Percentiles rank a stretch among this genome's conserved stretches.
phyloP scores from a whole-genome alignment of 1,140 invertebrate species.

The Cephus cinctus region DNA sequence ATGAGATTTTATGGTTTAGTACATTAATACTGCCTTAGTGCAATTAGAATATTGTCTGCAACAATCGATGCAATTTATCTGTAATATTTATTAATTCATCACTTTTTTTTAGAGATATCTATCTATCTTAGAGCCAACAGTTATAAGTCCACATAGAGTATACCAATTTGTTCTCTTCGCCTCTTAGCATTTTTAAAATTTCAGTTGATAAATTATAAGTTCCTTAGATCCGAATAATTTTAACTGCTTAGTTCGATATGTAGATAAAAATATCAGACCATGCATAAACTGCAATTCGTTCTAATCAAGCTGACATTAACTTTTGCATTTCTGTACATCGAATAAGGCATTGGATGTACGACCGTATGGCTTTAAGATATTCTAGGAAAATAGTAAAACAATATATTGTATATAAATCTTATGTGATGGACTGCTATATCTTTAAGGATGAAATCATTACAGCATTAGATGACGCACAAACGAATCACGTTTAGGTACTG shows the following conservation, averaged over 20 bases:
- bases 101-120: too few relatives aligned
- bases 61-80: too few relatives aligned
- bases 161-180: too few relatives aligned
- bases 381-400: neutral
- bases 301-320: neutral
- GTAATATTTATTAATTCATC: too few relatives aligned
- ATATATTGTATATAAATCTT: constrained; percentile 1
- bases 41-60: too few relatives aligned
- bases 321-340: neutral
- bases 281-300: neutral
- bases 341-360: neutral
- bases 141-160: too few relatives aligned
- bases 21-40: too few relatives aligned
- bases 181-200: too few relatives aligned
- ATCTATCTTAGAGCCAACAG: too few relatives aligned
- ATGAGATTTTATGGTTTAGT: too few relatives aligned
- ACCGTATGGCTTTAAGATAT: neutral
- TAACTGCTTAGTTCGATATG: neutral
- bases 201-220: too few relatives aligned
- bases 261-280: neutral
- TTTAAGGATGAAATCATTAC: neutral
- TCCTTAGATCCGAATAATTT: neutral
- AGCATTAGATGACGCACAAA: neutral
- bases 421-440: neutral
- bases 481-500: too few relatives aligned